These are phyloP conservation scores for Trogon melanurus DNA, from an alignment of 2,113 vertebrate species.

Conservation along the genomic window DNA sequence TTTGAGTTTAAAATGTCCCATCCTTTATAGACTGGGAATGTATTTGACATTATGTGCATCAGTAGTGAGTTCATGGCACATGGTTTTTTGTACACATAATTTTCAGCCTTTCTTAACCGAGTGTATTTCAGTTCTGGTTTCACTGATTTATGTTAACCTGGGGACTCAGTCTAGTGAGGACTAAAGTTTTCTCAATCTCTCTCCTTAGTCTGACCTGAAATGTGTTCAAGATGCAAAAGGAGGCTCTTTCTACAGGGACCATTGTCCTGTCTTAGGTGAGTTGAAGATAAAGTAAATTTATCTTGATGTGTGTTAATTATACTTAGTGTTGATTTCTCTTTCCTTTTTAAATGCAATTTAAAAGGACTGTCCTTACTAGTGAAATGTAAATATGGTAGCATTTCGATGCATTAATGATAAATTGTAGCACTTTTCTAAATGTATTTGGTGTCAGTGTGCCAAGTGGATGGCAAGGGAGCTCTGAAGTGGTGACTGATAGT, in stretches of 20 bases:
- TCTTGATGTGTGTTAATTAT: neutral
- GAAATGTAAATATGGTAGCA: neutral
- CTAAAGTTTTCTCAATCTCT: constrained; percentile 42
- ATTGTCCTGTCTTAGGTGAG: constrained; percentile 98
- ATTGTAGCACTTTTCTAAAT: neutral
- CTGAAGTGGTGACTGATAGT: neutral
- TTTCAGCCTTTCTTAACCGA: neutral
- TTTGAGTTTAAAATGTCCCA: neutral
- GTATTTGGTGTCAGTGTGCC: neutral
- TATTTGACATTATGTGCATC: neutral
- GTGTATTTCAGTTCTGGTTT: neutral
- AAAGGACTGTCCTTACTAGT: neutral
- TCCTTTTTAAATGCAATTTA: neutral
- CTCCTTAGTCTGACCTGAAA: constrained; percentile 92
- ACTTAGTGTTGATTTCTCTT: neutral
- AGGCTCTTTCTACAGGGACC: constrained; percentile 99
- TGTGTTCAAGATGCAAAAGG: constrained; percentile 99
- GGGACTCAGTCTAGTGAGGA: neutral
- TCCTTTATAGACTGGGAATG: neutral
- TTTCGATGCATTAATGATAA: neutral
- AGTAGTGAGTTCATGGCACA: accelerated
- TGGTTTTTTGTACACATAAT: neutral
- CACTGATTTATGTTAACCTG: neutral
- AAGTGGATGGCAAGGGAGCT: neutral
- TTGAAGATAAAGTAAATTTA: constrained; percentile 19